Evolutionary conservation across 2,888 invertebrate genomes (phyloP), one percentile per base, ranked within the genome.

Genomic region (Ferrisia virgata): DNA sequence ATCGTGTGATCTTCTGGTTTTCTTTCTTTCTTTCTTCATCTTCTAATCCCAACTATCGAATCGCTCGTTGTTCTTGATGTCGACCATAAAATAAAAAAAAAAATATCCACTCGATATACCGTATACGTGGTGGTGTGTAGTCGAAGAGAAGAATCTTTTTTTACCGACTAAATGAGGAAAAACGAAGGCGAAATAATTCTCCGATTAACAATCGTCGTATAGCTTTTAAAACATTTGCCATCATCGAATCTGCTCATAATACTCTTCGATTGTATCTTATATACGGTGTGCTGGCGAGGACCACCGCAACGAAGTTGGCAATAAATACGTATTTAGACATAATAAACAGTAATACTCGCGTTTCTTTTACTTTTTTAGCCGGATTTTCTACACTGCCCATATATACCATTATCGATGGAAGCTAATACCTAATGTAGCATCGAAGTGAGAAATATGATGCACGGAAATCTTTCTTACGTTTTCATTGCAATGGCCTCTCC

Each of bases 1-100:
- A 58, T 82, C 58, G 64, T 58, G 82, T 82, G 82, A 82, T 82
- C 82, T 82, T 58, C 82, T 82, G 82, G 82, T 64, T 82, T 80
- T 31, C 28, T 64, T 64, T 64, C 28, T 64, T 64, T 58, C 22
- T 58, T 58, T 25, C 9, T 58, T 58, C 25, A 25, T 58, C 25
- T 25, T 58, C 25, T 82, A 82, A 82, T 82, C 82, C 82, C 39
- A 47, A 43, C 40, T 22, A 79, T 47, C 43, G 79, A 79, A 47
- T 79, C 80, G 80, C n/a, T 80, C 47, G 47, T 47, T 80, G 80
- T 80, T 80, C 80, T 43, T 31, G 40, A 25, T 80, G 53, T 80
- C 53, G 80, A 43, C 80, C 13, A 80, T 80, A 80, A 79, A 80
- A 80, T 40, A 72, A 33, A 31, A n/a, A n/a, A n/a, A n/a, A n/a